Evolutionary conservation across 2,888 invertebrate genomes (phyloP).

Genomic region (Rotaria macrura): DNA sequence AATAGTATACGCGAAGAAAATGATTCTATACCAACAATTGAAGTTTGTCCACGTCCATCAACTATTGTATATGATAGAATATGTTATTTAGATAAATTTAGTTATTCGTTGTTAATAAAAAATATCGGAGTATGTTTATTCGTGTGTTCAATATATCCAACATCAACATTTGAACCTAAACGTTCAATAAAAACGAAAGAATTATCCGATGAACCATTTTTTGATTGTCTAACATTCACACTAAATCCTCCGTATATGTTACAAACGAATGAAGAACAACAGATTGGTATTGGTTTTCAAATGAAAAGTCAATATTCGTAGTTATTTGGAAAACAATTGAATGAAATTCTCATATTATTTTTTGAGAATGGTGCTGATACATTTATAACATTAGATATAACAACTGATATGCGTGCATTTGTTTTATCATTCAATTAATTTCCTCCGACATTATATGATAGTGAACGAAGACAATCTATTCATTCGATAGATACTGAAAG

Average conservation of each 20-base stretch:
- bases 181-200: not conserved
- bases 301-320: not conserved
- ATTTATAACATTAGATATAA: not conserved
- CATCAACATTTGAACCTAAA: not conserved
- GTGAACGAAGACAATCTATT: not conserved
- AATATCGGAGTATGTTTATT: not conserved
- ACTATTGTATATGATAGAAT: not conserved
- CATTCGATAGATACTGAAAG: not conserved
- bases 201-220: not conserved
- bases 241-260: not conserved
- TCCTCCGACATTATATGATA: not conserved
- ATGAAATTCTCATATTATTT: conserved; percentile 8
- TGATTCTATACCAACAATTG: conserved; percentile 29
- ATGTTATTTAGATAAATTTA: not conserved
- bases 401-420: conserved; percentile 7
- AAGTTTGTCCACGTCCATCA: not conserved
- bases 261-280: not conserved
- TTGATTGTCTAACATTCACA: conserved; percentile 13
- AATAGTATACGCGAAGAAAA: conserved; percentile 15
- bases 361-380: conserved; percentile 20
- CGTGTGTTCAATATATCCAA: not conserved
- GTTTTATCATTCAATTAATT: not conserved
- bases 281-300: not conserved
- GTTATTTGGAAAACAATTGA: not conserved
- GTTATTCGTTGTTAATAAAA: not conserved